Percentiles rank a stretch among this genome's conserved stretches.
Conservation (phyloP, 2,113 vertebrate genomes). For the Pachycephala philippinensis region DNA sequence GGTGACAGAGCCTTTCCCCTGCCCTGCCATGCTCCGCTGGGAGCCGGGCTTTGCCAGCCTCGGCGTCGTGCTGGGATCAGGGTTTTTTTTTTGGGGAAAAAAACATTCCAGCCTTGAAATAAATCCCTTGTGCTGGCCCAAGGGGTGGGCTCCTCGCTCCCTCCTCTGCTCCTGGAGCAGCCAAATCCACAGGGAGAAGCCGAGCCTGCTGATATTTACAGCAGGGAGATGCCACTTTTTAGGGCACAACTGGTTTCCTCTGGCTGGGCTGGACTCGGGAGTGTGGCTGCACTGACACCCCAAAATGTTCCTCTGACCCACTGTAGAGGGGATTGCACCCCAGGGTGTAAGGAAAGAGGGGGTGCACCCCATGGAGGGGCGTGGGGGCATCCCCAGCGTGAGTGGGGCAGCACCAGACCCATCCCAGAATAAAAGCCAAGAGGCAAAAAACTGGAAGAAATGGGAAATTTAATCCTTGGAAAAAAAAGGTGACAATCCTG, state of each 20-base stretch:
- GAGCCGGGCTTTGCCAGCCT: not conserved
- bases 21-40: fast-evolving
- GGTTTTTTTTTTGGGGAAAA: not conserved
- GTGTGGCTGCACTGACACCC: not conserved
- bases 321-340: not conserved
- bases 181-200: not conserved
- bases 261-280: not conserved
- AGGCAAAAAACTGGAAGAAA: not conserved
- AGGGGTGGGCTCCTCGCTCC: not conserved
- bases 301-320: not conserved
- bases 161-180: not conserved
- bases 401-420: not conserved
- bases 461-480: not conserved
- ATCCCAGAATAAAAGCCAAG: not conserved
- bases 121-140: not conserved
- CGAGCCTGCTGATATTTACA: fast-evolving
- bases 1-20: not conserved
- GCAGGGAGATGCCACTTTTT: not conserved
- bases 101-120: not conserved
- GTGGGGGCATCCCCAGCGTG: not conserved
- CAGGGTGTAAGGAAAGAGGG: not conserved
- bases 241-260: not conserved
- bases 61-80: fast-evolving
- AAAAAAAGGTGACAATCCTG: fast-evolving
- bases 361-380: not conserved